These are phyloP conservation scores for Arrhamphus sclerolepis DNA, from an alignment of 2,797 vertebrate species.

Conservation along the genomic window DNA sequence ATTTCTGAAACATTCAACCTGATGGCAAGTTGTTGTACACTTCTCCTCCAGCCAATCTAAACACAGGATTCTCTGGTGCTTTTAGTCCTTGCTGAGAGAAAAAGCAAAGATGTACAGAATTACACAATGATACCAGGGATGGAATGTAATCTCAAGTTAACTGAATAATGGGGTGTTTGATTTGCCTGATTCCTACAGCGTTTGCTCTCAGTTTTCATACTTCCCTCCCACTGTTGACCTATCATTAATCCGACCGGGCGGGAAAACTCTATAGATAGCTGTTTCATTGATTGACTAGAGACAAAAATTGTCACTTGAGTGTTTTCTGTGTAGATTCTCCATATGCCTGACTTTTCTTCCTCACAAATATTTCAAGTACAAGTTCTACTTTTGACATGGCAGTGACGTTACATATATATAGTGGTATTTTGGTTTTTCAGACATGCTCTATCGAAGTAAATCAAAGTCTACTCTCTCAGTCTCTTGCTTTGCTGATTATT, in stretches of 20 bases:
- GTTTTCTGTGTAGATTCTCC: slow-evolving; percentile 43
- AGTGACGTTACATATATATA: slow-evolving; percentile 51
- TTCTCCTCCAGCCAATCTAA: slow-evolving; percentile 69
- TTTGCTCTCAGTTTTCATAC: slow-evolving; percentile 57
- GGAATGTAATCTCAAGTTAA: slow-evolving; percentile 59
- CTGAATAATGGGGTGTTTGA: slow-evolving; percentile 25
- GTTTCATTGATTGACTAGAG: slow-evolving; percentile 54
- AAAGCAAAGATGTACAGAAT: slow-evolving; percentile 58
- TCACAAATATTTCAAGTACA: too few species aligned
- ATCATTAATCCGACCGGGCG: slow-evolving; percentile 54
- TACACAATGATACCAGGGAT: slow-evolving; percentile 37
- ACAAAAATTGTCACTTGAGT: slow-evolving; percentile 37
- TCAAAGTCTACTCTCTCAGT: slow-evolving; percentile 56
- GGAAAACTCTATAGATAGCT: slow-evolving; percentile 28
- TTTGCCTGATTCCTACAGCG: slow-evolving; percentile 46
- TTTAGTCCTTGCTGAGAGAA: slow-evolving; percentile 61
- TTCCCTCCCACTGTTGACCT: slow-evolving; percentile 49
- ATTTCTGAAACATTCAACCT: slow-evolving; percentile 45
- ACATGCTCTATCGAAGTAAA: slow-evolving; percentile 58
- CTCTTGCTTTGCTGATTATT: slow-evolving; percentile 36
- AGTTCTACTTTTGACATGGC: slow-evolving; percentile 35
- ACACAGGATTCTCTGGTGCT: slow-evolving; percentile 60
- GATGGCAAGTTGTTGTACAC: slow-evolving; percentile 56
- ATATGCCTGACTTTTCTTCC: slow-evolving; percentile 35
- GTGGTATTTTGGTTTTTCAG: slow-evolving; percentile 62